Evolutionary conservation across 2,113 vertebrate species (phyloP).

Genomic region (Trachemys scripta): DNA sequence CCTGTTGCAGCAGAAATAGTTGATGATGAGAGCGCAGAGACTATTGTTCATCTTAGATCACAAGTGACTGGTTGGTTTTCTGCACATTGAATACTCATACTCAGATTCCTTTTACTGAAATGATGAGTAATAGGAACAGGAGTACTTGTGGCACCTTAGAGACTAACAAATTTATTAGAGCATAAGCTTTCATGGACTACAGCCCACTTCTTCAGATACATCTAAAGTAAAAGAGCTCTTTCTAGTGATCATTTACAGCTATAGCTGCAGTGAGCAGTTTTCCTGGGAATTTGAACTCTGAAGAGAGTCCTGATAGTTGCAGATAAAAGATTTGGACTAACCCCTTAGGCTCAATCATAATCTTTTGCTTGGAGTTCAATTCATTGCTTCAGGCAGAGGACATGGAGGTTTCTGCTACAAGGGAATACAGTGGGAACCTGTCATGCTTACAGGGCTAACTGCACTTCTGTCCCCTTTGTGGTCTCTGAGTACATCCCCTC

Average conservation of each 20-base stretch:
- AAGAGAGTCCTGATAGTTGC: not conserved
- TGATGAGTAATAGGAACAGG: not conserved
- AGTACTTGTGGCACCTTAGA: too few species aligned
- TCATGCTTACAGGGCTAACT: not conserved
- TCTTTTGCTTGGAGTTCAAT: not conserved
- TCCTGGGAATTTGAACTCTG: not conserved
- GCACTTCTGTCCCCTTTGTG: fast-evolving
- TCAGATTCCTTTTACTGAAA: not conserved
- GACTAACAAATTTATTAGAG: too few species aligned
- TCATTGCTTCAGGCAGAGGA: not conserved
- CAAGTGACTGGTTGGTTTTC: not conserved
- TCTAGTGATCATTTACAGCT: not conserved
- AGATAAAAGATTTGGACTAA: not conserved
- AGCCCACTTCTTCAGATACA: fast-evolving
- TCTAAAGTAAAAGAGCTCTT: not conserved
- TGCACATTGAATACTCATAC: not conserved
- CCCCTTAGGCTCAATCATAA: not conserved
- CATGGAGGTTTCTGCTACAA: not conserved
- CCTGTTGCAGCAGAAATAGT: not conserved
- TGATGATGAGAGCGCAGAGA: not conserved
- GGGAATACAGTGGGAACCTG: not conserved
- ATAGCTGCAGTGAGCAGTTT: not conserved
- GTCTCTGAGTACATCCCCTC: not conserved
- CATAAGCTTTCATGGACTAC: too few species aligned
- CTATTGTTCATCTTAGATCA: not conserved